Evolutionary conservation across 2,888 invertebrate species (phyloP).

Genomic region (Hoplodrina ambigua): DNA sequence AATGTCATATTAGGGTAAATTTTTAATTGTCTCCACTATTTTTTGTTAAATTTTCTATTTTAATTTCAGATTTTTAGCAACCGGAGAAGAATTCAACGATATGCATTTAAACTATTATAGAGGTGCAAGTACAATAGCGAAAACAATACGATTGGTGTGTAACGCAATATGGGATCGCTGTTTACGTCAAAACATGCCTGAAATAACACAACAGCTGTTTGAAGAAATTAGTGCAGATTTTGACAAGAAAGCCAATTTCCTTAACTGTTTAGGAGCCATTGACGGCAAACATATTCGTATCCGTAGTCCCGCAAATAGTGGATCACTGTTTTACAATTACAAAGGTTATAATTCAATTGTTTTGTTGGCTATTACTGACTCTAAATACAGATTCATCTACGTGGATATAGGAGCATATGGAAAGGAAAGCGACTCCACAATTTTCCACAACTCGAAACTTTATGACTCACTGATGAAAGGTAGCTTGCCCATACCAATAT

Average conservation of each 20-base stretch:
- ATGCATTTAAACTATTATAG: constrained; percentile 53
- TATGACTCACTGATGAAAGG: constrained; percentile 4
- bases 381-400: constrained; percentile 2
- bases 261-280: constrained; percentile 56
- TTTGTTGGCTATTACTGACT: constrained; percentile 41
- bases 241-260: constrained; percentile 57
- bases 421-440: constrained; percentile 50
- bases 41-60: too few species aligned
- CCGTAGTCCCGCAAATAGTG: constrained; percentile 37
- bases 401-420: constrained; percentile 47
- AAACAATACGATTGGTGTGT: constrained; percentile 53
- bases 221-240: constrained; percentile 47
- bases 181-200: constrained; percentile 50
- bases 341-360: constrained; percentile 56
- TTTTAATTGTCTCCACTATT: too few species aligned
- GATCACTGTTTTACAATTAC: constrained; percentile 59
- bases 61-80: too few species aligned
- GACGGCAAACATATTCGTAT: constrained; percentile 61
- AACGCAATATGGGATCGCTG: constrained; percentile 53
- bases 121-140: constrained; percentile 54
- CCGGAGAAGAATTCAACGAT: too few species aligned
- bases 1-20: constrained; percentile 5
- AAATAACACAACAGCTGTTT: constrained; percentile 53
- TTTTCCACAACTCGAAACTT: constrained; percentile 39
- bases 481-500: constrained; percentile 44